These are phyloP conservation scores for Oncorhynchus tshawytscha DNA, from an alignment of 2,113 vertebrate species.

Conservation along the genomic window DNA sequence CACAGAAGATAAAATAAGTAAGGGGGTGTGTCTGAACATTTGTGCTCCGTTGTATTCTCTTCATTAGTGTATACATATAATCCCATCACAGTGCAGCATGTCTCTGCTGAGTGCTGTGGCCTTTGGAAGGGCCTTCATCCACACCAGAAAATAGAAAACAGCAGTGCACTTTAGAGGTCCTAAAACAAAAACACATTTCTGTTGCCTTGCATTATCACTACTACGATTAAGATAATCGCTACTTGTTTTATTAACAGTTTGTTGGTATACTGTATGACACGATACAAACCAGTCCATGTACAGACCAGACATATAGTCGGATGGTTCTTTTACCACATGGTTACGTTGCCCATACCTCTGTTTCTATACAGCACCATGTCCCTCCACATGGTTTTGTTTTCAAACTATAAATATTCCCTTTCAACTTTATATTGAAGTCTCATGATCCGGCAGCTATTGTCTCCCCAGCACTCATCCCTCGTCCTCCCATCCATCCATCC, in stretches of 20 bases:
- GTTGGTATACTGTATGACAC: background rate
- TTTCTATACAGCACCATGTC: constrained; percentile 15
- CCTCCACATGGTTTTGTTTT: background rate
- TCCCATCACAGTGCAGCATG: constrained; percentile 33
- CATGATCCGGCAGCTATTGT: constrained; percentile 32
- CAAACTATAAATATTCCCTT: background rate
- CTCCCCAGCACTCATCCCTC: constrained; percentile 24
- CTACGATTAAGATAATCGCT: background rate
- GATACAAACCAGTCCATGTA: constrained; percentile 4
- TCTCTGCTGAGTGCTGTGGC: constrained; percentile 20
- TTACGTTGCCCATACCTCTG: constrained; percentile 3
- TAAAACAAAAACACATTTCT: constrained; percentile 39
- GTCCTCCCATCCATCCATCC: background rate
- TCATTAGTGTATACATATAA: constrained; percentile 34
- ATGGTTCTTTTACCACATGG: background rate
- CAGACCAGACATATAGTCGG: background rate
- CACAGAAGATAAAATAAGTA: background rate
- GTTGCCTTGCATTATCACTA: constrained; percentile 15
- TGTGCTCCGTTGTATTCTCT: constrained; percentile 22
- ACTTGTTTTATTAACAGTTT: background rate
- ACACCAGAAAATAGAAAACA: constrained; percentile 45
- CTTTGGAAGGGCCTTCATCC: constrained; percentile 32
- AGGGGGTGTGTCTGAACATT: background rate
- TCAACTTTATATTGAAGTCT: constrained; percentile 8
- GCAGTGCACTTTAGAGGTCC: constrained; percentile 28